Base-by-base conservation (phyloP, 2,888 invertebrate species). In the Apamea crenata region DNA sequence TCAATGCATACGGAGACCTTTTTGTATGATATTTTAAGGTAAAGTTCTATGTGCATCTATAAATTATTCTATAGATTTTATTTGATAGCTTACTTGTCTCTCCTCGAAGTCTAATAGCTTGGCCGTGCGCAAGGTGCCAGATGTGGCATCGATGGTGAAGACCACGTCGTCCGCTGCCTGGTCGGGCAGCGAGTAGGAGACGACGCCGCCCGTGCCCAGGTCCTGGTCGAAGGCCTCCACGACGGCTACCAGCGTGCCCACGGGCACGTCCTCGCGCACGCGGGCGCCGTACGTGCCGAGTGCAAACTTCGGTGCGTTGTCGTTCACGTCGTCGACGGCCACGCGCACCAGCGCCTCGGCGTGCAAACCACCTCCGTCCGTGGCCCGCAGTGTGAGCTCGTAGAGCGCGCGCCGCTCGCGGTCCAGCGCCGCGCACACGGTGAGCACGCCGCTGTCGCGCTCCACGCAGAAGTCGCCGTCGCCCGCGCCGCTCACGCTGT, bases 181-280 rank as follows among this genome's bases (percentile, higher is more conserved):
- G 91, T 98, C 98, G 80, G 98, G 97, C 77, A 99, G 96, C n/a
- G 98, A 97, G 95, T 99, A 99, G 18, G 97, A 95, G 21, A 99
- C 97, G 83, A 97, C 97, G 5, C 99, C 99, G 82, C 98, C 99
- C 1, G 97, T 97, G 0, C 98, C 99, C 63, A 98, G 97, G 96
- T 99, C 99, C 0, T 98, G 98, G 96, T 99, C 99, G 59, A 98
- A 98, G 5, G 97, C 97, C 86, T 97, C 98, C 32, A 99, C 97
- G 36, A 98, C 98, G 2, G 99, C 99, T 3, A 99, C 98, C 3
- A 99, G 98, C 80, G 99, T 98, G 82, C 99, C 99, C 4, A 97
- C 96, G 0, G 99, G 99, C 76, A 99, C 97, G 95, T 99, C 99
- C 95, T 99, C 99, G 12, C 99, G 98, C 40, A 99, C 98, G 92